phyloP scores from a whole-genome alignment of 2,113 vertebrate species.

The Formicarius rufipectus region DNA sequence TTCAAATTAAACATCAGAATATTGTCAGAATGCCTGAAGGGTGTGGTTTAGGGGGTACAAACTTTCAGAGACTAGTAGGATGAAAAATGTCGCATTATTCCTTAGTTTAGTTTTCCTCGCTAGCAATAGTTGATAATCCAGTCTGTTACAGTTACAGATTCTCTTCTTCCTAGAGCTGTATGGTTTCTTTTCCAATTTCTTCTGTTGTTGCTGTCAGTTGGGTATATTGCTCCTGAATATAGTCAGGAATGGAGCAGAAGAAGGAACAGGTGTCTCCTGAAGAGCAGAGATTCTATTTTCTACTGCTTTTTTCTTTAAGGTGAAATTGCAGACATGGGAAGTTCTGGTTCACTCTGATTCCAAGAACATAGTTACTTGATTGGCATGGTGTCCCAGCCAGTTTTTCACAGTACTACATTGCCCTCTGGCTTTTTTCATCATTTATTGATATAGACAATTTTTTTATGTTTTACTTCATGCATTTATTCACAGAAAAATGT shows the following conservation, averaged over 20 bases:
- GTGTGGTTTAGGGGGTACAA: accelerated
- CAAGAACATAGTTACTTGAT: not conserved
- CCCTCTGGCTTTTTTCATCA: not conserved
- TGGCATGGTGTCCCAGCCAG: not conserved
- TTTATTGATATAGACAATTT: not conserved
- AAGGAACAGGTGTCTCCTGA: not conserved
- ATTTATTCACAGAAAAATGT: not conserved
- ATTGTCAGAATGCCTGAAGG: not conserved
- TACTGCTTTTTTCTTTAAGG: not conserved
- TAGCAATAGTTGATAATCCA: not conserved
- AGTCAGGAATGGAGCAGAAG: not conserved
- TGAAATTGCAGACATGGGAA: not conserved
- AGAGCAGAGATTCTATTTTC: not conserved
- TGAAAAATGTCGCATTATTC: not conserved
- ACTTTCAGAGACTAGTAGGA: not conserved
- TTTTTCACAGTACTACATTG: not conserved
- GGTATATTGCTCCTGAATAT: not conserved
- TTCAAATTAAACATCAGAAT: not conserved
- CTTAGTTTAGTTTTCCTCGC: not conserved
- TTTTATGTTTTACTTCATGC: not conserved
- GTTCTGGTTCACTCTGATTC: not conserved
- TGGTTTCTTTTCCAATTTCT: not conserved
- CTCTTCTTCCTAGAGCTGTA: not conserved
- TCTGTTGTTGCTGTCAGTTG: not conserved
- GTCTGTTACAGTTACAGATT: not conserved